Conservation (phyloP, 2,888 invertebrate genomes). For the Seira sanloemensis region DNA sequence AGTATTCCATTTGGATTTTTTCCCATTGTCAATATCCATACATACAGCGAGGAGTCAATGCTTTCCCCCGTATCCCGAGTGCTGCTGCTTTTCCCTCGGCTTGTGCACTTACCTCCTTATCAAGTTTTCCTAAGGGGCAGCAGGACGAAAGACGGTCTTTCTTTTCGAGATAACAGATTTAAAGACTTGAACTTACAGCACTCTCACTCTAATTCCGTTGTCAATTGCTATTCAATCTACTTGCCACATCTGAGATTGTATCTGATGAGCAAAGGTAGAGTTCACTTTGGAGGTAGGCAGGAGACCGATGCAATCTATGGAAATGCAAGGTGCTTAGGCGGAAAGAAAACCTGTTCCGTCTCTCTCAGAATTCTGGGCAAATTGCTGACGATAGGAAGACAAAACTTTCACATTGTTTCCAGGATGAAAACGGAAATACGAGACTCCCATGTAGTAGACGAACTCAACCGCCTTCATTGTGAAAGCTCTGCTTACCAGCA, state of each 20-base stretch:
- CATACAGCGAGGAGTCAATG: not conserved
- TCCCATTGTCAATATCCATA: not conserved
- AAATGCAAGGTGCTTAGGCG: not conserved
- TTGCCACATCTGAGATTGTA: slow-evolving; percentile 7
- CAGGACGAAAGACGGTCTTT: not conserved
- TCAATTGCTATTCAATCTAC: slow-evolving; percentile 48
- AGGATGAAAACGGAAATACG: slow-evolving; percentile 3
- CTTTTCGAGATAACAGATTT: not conserved
- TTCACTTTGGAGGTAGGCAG: slow-evolving; percentile 1
- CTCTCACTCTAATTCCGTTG: slow-evolving; percentile 21
- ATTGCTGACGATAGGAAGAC: not conserved
- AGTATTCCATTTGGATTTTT: not conserved
- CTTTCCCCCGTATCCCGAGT: not conserved
- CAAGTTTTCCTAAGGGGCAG: not conserved
- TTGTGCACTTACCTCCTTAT: not conserved
- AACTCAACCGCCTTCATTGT: too few relatives aligned
- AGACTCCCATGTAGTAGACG: not conserved
- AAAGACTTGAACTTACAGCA: not conserved
- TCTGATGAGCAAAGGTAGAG: not conserved
- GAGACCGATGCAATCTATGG: not conserved
- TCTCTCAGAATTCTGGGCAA: too few relatives aligned
- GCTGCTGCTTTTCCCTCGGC: not conserved
- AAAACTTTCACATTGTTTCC: not conserved
- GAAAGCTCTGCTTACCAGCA: not conserved
- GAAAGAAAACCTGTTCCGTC: not conserved